Evolutionary conservation across 2,113 vertebrate species (phyloP), one percentile per base, ranked within the genome.

Genomic region (Argyrosomus japonicus): DNA sequence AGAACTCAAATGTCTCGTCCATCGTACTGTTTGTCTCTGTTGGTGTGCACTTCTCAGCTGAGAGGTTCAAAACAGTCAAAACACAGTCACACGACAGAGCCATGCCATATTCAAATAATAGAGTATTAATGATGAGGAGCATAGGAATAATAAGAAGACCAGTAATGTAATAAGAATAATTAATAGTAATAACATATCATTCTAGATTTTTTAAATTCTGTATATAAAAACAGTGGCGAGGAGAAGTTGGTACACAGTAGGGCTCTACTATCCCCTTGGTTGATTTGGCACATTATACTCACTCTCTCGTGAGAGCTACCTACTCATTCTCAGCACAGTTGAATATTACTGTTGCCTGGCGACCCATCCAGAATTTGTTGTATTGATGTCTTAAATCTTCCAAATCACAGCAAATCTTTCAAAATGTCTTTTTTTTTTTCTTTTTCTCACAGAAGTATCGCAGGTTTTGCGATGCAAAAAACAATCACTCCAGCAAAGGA

Each of bases 281-380:
- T 86, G 85, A 89, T 94, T 94, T 94, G 93, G 93, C 93, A 94
- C 92, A 75, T 88, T 75, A 88, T 58, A 81, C 82, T 88, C 85
- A 81, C 84, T 90, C 85, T 84, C 84, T 58, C 25, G 36, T 69
- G 86, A 90, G 89, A 90, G 63, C 89, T 85, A 87, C 89, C 91
- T 84, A 91, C 89, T 89, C 77, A 48, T 79, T 90, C 85, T 89
- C 87, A 87, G 84, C 86, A 90, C 88, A 82, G 77, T 85, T 63
- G 70, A 81, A 87, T 68, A 73, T 79, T 68, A 81, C 67, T 68
- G 86, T 87, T 91, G 90, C 86, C 79, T 47, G 87, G 89, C 53
- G 53, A 90, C 85, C 91, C 90, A 85, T 89, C 88, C 89, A 27
- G 74, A 81, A 72, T 71, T 54, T 68, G 10, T 36, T 6, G 32